Evolutionary conservation across 2,113 vertebrate genomes (phyloP), one percentile per base, ranked within the genome.

Genomic region (Pterocles burchelli): DNA sequence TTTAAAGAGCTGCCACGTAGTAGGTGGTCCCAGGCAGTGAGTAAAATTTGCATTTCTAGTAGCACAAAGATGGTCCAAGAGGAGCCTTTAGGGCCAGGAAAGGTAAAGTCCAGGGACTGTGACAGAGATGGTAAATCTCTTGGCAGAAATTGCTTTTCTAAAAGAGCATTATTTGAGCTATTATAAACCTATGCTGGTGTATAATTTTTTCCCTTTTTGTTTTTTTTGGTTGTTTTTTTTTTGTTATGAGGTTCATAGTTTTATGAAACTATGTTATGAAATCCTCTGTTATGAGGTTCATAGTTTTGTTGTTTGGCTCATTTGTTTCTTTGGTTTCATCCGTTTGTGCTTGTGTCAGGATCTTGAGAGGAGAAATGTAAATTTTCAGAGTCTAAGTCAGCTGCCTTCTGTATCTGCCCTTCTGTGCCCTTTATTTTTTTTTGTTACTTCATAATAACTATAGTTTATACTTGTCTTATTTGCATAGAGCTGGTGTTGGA

Each of bases 131-230:
- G 29, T 43, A 15, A 24, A 20, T 28, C n/a, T 48, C 21, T 29
- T 1, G 2, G 4, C 13, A 75, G 48, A 78, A 78, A 55, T n/a
- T 21, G 28, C 21, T 87, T 52, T 80, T 49, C 18, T 33, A 6
- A 34, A 63, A 72, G 15, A 45, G 16, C 28, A 12, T 52, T 74
- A 36, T n/a, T 54, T 61, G 49, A 86, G 8, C 52, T 79, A 20
- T 45, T 66, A 1, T n/a, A 59, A 76, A 14, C 3, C 34, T 34
- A 3, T 12, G n/a, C 14, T 0, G 2, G 4, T 43, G 15, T 59
- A 34, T 18, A 74, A 1, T 66, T 19, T 17, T 34, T 51, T 41
- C 41, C 41, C 41, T 41, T 41, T 41, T 41, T 41, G 13, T 11
- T 41, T 41, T 41, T 41, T 41, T 11, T 11, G 13, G 12, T 41